Conservation (phyloP, 2,113 vertebrate species). For the Pristiophorus japonicus region DNA sequence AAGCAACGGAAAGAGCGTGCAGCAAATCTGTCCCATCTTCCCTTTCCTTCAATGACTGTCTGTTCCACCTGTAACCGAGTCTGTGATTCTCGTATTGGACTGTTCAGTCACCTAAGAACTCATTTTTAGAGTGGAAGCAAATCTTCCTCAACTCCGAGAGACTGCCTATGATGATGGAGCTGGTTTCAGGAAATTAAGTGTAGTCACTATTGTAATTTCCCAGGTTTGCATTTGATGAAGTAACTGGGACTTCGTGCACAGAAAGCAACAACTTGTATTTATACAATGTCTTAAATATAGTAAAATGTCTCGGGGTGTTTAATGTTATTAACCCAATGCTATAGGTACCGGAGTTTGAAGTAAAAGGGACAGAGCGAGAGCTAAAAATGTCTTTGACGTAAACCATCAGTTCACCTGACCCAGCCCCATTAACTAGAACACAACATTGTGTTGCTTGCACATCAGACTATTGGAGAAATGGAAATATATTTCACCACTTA, state of each 20-base stretch:
- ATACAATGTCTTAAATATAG: neutral
- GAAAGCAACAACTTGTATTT: neutral
- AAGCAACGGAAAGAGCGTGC: too few relatives aligned
- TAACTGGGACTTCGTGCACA: neutral
- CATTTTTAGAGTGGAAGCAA: too few relatives aligned
- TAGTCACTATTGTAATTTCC: too few relatives aligned
- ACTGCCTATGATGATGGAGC: too few relatives aligned
- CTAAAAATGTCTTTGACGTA: neutral
- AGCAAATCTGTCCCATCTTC: too few relatives aligned
- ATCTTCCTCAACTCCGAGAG: too few relatives aligned
- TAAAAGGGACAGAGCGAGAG: neutral
- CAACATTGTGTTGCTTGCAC: neutral
- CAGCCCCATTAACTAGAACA: neutral
- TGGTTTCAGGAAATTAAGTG: neutral
- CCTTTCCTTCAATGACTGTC: too few relatives aligned
- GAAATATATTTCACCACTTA: neutral
- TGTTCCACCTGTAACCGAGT: too few relatives aligned
- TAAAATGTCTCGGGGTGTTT: neutral
- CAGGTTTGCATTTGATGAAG: neutral
- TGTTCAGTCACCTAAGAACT: too few relatives aligned
- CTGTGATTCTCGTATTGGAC: too few relatives aligned
- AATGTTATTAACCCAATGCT: neutral
- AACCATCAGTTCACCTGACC: neutral
- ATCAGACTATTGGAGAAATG: neutral
- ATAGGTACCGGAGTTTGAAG: neutral